Base-by-base conservation (phyloP, 2,113 vertebrate species). In the Mungos mungo region DNA sequence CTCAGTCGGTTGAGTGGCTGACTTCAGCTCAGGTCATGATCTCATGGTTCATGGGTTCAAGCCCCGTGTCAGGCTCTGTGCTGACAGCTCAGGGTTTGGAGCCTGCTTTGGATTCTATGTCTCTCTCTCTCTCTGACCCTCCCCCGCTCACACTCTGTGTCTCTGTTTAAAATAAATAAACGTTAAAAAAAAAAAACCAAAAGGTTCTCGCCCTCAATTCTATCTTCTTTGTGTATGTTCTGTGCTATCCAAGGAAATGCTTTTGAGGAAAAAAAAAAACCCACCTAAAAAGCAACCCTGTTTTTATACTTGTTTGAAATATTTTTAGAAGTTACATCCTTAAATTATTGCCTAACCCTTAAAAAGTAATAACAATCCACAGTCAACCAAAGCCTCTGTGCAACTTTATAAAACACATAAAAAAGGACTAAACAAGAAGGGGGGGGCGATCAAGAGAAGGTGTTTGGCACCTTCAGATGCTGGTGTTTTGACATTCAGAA, bases 361-460 rank as follows among this genome's bases (percentile, higher is more conserved):
- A 72, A 91, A 77, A 79, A 90, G 33, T 41, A 79, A 29, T 94
- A 90, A 50, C 29, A 66, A 80, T 9, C n/a, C 45, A 31, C 27
- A 29, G 21, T 90, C 12, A 50, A 84, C 25, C 41, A 57, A 93
- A 93, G 88, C 54, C 85, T 76, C 79, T 57, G 9, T 18, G 25
- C n/a, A 63, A 47, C 60, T 91, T 88, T 91, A 76, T 65, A 84
- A 93, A 90, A 95, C 45, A 93, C 87, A 94, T 69, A 35, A 35
- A 60, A 90, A 47, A 66, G 35, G 76, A 45, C 52, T 71, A 71
- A 91, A 88, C 13, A 80, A 68, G 83, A 52, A 0, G 27, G 2
- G 54, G 11, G 3, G 45, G 25, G 45, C 13, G 29, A 29, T 52
- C 38, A 52, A 81, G 71, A 82, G 88, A 74, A 71, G 35, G 41